Conservation (phyloP, 2,888 invertebrate species). For the Mellilla xanthometata region DNA sequence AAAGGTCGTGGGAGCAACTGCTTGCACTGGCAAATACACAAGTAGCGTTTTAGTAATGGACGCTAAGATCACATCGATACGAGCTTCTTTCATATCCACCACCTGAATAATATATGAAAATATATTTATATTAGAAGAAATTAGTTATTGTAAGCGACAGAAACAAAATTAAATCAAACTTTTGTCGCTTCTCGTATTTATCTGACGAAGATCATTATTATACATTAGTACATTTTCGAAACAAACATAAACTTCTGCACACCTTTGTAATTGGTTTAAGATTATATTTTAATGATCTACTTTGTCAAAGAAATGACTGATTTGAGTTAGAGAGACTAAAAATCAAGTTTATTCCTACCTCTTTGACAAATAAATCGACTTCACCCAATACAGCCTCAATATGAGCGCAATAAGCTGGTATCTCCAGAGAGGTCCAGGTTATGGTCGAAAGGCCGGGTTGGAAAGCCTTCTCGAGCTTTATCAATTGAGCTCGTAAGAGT, state of each 20-base stretch:
- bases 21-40: slow-evolving; percentile 83
- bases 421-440: slow-evolving; percentile 91
- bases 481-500: slow-evolving; percentile 85
- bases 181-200: too few relatives aligned
- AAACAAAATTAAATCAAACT: too few relatives aligned
- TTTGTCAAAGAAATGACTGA: too few relatives aligned
- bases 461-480: slow-evolving; percentile 87
- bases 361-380: slow-evolving; percentile 86
- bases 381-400: slow-evolving; percentile 82
- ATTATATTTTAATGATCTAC: too few relatives aligned
- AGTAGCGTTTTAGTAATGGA: slow-evolving; percentile 84
- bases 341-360: slow-evolving; percentile 69
- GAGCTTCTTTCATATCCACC: slow-evolving; percentile 88
- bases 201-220: too few relatives aligned
- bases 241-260: too few relatives aligned
- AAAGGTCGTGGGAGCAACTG: slow-evolving; percentile 85
- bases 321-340: too few relatives aligned
- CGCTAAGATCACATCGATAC: slow-evolving; percentile 86
- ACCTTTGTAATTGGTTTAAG: too few relatives aligned
- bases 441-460: slow-evolving; percentile 89
- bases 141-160: too few relatives aligned
- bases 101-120: slow-evolving; percentile 67
- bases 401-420: slow-evolving; percentile 83
- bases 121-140: too few relatives aligned
- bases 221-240: too few relatives aligned